Conservation (phyloP, 2,113 vertebrate species). For the Cheilinus undulatus region DNA sequence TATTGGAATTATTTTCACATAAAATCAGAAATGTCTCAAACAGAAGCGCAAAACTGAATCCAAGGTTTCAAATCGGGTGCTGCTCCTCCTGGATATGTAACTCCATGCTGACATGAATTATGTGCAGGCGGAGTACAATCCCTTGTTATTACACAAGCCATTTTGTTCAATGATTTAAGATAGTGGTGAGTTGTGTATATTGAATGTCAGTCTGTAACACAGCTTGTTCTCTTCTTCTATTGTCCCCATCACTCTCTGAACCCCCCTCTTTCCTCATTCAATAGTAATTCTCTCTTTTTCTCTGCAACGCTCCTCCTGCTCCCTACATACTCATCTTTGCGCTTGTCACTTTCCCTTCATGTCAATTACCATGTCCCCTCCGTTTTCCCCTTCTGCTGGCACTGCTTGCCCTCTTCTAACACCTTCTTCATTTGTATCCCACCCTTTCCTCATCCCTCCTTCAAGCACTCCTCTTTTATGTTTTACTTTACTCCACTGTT, state of each 20-base stretch:
- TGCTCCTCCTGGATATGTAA: background rate
- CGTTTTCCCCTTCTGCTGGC: conserved; percentile 36
- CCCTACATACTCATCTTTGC: conserved; percentile 67
- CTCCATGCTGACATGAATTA: conserved; percentile 56
- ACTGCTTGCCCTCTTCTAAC: conserved; percentile 25
- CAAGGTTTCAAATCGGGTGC: conserved; percentile 1
- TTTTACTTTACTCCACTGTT: conserved; percentile 1
- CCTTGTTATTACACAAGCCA: conserved; percentile 64
- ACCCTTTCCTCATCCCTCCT: conserved; percentile 13
- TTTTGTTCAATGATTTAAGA: conserved; percentile 77
- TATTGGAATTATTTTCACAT: background rate
- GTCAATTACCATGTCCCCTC: conserved; percentile 71
- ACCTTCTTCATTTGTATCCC: conserved; percentile 50
- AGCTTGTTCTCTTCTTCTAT: conserved; percentile 46
- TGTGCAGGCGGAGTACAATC: conserved; percentile 50
- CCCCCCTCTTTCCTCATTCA: conserved; percentile 57
- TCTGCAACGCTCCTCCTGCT: conserved; percentile 59
- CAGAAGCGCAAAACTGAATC: conserved; percentile 8
- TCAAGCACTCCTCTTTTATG: background rate
- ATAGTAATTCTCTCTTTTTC: conserved; percentile 64
- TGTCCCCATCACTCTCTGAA: conserved; percentile 27
- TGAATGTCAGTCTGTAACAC: conserved; percentile 51
- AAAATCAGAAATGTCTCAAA: conserved; percentile 14
- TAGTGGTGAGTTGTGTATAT: conserved; percentile 43
- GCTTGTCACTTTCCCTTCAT: conserved; percentile 76